A percentile compares a stretch with the other conserved stretches of the same genome.
These are phyloP conservation scores for Sterrhoptilus dennistouni DNA, from an alignment of 2,113 vertebrate species.

Conservation along the genomic window DNA sequence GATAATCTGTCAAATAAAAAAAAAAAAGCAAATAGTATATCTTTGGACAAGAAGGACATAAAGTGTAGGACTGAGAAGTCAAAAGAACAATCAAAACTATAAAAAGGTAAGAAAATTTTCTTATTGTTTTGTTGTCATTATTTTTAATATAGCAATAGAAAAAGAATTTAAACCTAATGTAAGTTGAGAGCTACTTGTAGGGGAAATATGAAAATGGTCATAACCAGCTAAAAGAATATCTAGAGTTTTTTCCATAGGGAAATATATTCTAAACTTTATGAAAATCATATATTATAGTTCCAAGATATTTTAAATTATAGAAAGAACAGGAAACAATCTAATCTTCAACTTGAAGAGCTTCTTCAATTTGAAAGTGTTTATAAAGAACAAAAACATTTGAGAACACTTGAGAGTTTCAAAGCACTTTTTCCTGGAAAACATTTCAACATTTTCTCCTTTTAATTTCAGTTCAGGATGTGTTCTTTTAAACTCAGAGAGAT, in stretches of 20 bases:
- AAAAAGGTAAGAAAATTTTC: not conserved
- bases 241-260: not conserved
- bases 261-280: not conserved
- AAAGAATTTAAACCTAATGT: not conserved
- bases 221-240: not conserved
- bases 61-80: not conserved
- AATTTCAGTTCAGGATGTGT: not conserved
- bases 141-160: not conserved
- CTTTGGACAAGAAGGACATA: not conserved
- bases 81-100: not conserved
- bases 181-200: not conserved
- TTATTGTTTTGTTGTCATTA: not conserved
- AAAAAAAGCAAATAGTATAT: not conserved
- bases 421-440: not conserved
- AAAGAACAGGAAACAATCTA: not conserved
- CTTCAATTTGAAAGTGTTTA: not conserved
- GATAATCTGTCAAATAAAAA: not conserved
- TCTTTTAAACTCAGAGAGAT: not conserved
- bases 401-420: not conserved
- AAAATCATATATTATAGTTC: not conserved
- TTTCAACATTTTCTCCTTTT: not conserved
- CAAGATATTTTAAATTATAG: not conserved
- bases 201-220: not conserved
- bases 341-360: accelerated
- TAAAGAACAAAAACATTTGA: not conserved